Base-by-base conservation (phyloP, 2,113 vertebrate species). In the Apodemus sylvaticus region DNA sequence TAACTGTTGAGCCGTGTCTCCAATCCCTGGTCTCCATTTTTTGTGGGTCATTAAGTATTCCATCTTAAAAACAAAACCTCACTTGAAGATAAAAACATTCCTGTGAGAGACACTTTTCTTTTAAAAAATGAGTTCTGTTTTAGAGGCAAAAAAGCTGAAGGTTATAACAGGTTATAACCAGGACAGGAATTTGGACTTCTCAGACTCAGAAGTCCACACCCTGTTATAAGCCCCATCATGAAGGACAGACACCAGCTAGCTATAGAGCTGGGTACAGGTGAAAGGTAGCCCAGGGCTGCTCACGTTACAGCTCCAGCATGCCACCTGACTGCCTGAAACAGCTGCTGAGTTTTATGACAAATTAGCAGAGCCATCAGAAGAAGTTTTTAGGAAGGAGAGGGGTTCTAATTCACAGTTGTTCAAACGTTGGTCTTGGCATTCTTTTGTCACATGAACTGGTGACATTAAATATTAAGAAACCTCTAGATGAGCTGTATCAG, bases 81-180 rank as follows among this genome's bases (percentile, higher is more conserved):
- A 39, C 58, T 94, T 94, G 45, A 94, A 92, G 74, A 81, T 92
- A 83, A 78, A 90, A 97, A 48, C 29, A 78, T 58, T 36, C 34
- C 10, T 34, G 24, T 86, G 42, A 68, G 31, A 97, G 77, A 89
- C 14, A 34, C 24, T 82, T 91, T 93, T 31, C 17, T 7, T 36
- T n/a, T n/a, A 55, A 36, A 39, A 77, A 53, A 53, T 20, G 22
- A 82, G 36, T 51, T 92, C 22, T 2, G 70, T 93, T 87, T 88
- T 62, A 64, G 48, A 85, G 42, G 9, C 26, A 74, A 51, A 82
- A 66, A 94, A 88, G 79, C 16, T 48, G 71, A 92, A 70, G 58
- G 2, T 86, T 83, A 39, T 51, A 14, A 45, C 58, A 48, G 19
- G 91, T 92, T 53, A 34, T 16, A 16, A 36, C 36, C 4, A 48